Percentiles rank a stretch among this genome's conserved stretches.
These are phyloP conservation scores for Notechis scutatus DNA, from an alignment of 2,113 vertebrate species.

Conservation along the genomic window DNA sequence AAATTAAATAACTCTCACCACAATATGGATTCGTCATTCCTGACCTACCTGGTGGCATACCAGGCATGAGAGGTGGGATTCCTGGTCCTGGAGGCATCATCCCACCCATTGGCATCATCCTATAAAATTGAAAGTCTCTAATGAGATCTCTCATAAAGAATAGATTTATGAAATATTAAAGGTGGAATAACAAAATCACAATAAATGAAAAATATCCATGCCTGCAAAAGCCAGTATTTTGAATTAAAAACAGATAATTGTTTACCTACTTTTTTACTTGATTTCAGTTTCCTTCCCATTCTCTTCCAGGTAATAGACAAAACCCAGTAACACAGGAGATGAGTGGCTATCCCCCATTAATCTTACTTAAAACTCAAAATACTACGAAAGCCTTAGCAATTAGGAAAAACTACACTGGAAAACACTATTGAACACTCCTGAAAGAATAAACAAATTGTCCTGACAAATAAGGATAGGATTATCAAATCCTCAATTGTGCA, in stretches of 20 bases:
- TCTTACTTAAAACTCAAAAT: neutral
- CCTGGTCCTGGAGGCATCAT: constrained; percentile 88
- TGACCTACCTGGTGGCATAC: constrained; percentile 78
- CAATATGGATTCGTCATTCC: constrained; percentile 46
- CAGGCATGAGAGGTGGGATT: constrained; percentile 82
- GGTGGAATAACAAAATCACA: neutral
- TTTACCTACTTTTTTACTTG: neutral
- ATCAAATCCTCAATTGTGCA: neutral
- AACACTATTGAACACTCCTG: neutral
- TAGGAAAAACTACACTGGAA: neutral
- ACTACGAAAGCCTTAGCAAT: neutral
- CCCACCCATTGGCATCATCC: constrained; percentile 88
- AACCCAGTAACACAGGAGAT: neutral
- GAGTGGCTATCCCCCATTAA: neutral
- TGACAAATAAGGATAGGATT: neutral
- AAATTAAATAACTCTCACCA: constrained; percentile 45
- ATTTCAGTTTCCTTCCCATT: neutral
- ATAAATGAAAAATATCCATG: neutral
- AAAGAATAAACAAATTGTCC: neutral
- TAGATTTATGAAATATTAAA: neutral
- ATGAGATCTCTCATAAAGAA: constrained; percentile 6
- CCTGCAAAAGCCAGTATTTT: neutral
- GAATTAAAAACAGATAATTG: neutral
- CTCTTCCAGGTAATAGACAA: neutral
- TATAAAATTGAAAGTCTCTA: constrained; percentile 49